These are phyloP conservation scores for Actinopyga echinites DNA, from an alignment of 53 echinoderm and acorn worm genomes.

Conservation along the genomic window DNA sequence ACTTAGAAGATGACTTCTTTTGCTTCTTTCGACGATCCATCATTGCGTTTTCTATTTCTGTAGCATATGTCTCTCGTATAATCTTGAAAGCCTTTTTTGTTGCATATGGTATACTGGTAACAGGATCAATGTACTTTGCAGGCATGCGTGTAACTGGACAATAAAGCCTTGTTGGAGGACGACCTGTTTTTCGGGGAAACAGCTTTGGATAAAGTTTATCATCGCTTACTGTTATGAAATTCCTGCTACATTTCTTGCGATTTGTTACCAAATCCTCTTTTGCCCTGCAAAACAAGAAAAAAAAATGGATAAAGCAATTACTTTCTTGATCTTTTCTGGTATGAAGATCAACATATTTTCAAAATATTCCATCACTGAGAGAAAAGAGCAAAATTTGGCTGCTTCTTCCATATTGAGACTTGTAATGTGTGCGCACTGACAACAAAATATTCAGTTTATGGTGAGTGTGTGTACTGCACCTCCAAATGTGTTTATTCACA, in stretches of 20 bases:
- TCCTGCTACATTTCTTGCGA: conserved; percentile 73
- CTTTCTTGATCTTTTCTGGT: too few species aligned
- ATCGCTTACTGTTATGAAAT: conserved; percentile 94
- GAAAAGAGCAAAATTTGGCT: too few species aligned
- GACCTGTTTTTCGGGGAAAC: conserved; percentile 69
- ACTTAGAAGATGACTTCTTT: conserved; percentile 16
- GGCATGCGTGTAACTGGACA: conserved; percentile 90
- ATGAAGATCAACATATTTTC: too few species aligned
- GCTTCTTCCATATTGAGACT: too few species aligned
- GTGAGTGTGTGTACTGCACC: too few species aligned
- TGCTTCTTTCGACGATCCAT: conserved; percentile 41
- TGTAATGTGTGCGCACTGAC: too few species aligned
- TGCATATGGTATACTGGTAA: conserved; percentile 94
- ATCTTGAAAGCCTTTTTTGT: conserved; percentile 90
- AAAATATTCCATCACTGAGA: too few species aligned
- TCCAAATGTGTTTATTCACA: too few species aligned
- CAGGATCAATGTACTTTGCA: conserved; percentile 89
- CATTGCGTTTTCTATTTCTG: conserved; percentile 75
- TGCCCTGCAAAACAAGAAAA: conserved; percentile 3
- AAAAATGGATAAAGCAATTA: background rate
- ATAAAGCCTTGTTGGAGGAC: conserved; percentile 71
- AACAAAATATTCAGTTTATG: too few species aligned
- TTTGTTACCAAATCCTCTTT: conserved; percentile 19
- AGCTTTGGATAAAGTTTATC: conserved; percentile 63
- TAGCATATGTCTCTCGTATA: conserved; percentile 88